These are phyloP conservation scores for Psittacula derbiana DNA, from an alignment of 2,797 vertebrate genomes.

Conservation along the genomic window DNA sequence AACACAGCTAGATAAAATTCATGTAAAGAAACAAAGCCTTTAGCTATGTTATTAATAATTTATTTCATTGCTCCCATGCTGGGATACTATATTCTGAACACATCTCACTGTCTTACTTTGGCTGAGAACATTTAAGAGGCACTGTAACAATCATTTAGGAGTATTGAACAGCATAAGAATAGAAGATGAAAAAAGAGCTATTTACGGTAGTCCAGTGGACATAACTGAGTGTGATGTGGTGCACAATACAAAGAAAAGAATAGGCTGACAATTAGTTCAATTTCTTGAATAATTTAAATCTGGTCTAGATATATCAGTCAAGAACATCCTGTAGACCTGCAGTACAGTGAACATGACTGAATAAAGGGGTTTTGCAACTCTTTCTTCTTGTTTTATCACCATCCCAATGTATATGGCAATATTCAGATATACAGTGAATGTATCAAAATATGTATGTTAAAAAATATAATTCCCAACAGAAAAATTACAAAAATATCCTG, in stretches of 20 bases:
- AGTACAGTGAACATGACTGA: background rate
- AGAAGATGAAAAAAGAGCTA: background rate
- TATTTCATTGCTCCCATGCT: background rate
- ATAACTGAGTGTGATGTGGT: background rate
- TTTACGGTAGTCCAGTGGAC: background rate
- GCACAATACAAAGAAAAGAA: background rate
- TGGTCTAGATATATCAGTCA: background rate
- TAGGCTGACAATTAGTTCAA: background rate
- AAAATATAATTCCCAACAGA: background rate
- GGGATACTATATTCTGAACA: background rate
- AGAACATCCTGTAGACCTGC: background rate
- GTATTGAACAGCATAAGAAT: background rate
- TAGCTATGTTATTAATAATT: background rate
- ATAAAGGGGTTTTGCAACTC: background rate
- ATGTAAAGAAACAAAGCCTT: background rate
- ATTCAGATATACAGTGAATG: background rate
- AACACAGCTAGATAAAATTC: background rate
- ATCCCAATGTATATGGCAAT: background rate
- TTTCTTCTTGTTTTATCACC: background rate
- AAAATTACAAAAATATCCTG: background rate
- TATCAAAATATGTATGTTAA: background rate
- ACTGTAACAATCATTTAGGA: background rate
- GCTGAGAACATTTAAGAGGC: background rate
- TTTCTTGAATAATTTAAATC: conserved; percentile 22
- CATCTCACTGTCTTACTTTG: background rate